Base-by-base conservation (phyloP, 2,888 invertebrate species). In the Athripsodes cinereus region DNA sequence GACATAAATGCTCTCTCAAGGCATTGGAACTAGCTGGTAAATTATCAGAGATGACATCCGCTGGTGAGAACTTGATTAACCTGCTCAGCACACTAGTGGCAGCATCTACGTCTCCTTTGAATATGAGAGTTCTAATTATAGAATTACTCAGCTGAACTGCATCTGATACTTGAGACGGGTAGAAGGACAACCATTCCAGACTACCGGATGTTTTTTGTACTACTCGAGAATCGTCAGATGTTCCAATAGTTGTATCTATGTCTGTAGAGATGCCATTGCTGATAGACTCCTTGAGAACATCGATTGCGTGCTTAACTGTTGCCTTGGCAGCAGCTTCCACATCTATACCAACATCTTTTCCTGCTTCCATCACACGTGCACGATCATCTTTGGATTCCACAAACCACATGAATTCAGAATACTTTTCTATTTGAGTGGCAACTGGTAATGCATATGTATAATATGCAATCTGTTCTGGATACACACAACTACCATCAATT, bases 61-160 rank as follows among this genome's bases (percentile, higher is more conserved):
- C 70, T 21, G 76, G 73, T 60, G 74, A 77, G 71, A 78, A 69
- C 62, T 72, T 67, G 52, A 70, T 71, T 2, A 78, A 61, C 65
- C 67, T 74, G 16, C 65, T 65, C 66, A 91, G 85, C 53, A 90
- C 87, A 61, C 84, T 78, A 51, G 88, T 81, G 20, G 94, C 92
- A 58, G 92, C 92, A 68, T 90, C 88, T 53, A 90, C 76, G 71
- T 94, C 96, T 22, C 86, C 84, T 66, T 88, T 81, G 1, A 87
- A 88, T 61, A 96, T 78, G 71, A 95, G 96, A 58, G 83, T 84
- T 60, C 94, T 84, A 67, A 95, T 88, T 70, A 96, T 81, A 16
- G 91, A 86, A 78, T 96, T 96, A n/a, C 90, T 86, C 69, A 96
- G 87, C 80, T 86, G 86, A 20, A 96, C 70, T 10, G 91, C 87